Base-by-base conservation (phyloP, 2,113 vertebrate genomes). In the Xerus inauris region DNA sequence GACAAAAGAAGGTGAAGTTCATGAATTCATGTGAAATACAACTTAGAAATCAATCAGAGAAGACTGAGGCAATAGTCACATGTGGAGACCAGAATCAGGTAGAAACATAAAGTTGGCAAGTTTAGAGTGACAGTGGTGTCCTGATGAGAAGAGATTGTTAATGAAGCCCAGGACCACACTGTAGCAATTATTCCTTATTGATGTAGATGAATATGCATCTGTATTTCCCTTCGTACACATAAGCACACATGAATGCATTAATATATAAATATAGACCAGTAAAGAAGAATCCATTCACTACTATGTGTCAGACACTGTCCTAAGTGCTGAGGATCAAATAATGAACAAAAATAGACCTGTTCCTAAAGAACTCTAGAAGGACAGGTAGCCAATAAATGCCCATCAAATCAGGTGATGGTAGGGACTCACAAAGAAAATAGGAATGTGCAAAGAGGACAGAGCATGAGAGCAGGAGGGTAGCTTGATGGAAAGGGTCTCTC, bases 1-100 rank as follows among this genome's bases (percentile, higher is more conserved):
- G 81, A 71, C 35, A 86, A 91, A 94, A 85, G 71, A 57, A 89
- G 75, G 76, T 59, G 47, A 83, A 82, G 65, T 94, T 95, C 69
- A 80, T n/a, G 35, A 83, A 91, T 83, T 38, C 40, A 54, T 75
- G 93, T 89, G 79, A 95, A 94, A 95, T 91, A 83, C 32, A 94
- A 85, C 91, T 73, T 72, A 77, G 59, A 95, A 94, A 95, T 38
- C 11, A 73, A 57, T 87, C 73, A 64, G 82, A 40, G 62, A 54
- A 51, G 45, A 69, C n/a, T 71, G 40, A 80, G 85, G 57, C 22
- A 80, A 80, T 26, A 83, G 69, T 83, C 73, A 76, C 14, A 40
- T 76, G 77, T 94, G 87, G 35, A 76, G 47, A 77, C 35, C 38
- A 82, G 45, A 91, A 77, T 32, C 20, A 86, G 45, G 20, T 65